phyloP scores from a whole-genome alignment of 2,888 invertebrate genomes.

The Pyrochroa serraticornis region DNA sequence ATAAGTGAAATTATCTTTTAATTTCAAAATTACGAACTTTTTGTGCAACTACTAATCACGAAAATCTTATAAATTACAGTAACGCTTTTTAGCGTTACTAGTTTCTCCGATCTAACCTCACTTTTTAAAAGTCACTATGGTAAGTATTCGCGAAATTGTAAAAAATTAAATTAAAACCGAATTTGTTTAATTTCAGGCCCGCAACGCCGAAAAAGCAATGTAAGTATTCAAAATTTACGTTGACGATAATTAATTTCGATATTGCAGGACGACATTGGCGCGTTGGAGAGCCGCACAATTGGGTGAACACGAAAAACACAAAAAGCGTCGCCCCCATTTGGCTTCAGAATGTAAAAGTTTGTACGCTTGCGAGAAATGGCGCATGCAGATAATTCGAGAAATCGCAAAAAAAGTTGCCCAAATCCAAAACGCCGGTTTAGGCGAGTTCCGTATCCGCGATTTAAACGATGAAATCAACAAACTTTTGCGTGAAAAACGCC shows the following conservation, averaged over 20 bases:
- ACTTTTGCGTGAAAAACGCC: constrained; percentile 90
- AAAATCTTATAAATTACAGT: too few species aligned
- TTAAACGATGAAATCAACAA: constrained; percentile 99
- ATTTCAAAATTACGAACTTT: too few species aligned
- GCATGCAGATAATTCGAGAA: constrained; percentile 95
- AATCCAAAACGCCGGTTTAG: constrained; percentile 99
- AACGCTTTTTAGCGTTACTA: too few species aligned
- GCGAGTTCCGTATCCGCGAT: constrained; percentile 97
- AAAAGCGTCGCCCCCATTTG: constrained; percentile 88
- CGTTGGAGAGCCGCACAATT: constrained; percentile 97
- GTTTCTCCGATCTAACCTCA: too few species aligned
- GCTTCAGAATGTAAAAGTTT: constrained; percentile 95
- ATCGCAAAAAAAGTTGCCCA: constrained; percentile 98
- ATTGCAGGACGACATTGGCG: constrained; percentile 91
- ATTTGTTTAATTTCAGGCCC: constrained; percentile 69
- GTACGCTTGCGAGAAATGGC: constrained; percentile 93
- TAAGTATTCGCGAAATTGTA: too few species aligned
- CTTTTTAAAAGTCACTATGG: too few species aligned
- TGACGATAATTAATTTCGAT: constrained; percentile 1
- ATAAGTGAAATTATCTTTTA: too few species aligned
- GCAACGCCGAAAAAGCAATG: constrained; percentile 98
- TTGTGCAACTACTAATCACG: too few species aligned
- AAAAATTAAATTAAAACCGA: too few species aligned
- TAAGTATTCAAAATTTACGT: constrained; percentile 62
- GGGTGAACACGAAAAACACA: constrained; percentile 82